Conservation (phyloP, 2,888 invertebrate genomes). For the Caradrina kadenii region DNA sequence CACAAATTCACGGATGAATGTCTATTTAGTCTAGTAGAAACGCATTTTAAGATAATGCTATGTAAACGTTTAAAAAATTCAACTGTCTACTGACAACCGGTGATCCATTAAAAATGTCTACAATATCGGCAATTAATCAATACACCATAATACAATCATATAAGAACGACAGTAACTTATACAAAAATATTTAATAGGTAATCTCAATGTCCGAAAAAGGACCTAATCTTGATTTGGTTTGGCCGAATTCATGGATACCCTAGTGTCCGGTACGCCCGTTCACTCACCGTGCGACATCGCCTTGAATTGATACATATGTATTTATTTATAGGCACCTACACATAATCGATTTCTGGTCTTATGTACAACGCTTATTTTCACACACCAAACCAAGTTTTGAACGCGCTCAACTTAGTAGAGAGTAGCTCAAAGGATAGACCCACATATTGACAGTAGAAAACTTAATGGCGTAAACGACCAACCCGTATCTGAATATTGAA, state of each 20-base stretch:
- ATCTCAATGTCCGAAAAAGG: not conserved
- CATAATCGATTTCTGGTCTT: slow-evolving; percentile 50
- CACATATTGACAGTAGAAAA: not conserved
- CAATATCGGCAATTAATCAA: not conserved
- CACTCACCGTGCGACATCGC: slow-evolving; percentile 83
- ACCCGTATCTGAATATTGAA: not conserved
- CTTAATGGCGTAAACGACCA: not conserved
- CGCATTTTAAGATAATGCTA: slow-evolving; percentile 21
- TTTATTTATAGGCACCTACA: slow-evolving; percentile 63
- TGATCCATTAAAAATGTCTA: not conserved
- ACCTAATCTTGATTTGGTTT: not conserved
- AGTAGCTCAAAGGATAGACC: not conserved
- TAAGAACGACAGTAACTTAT: not conserved
- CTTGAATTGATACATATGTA: slow-evolving; percentile 71
- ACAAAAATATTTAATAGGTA: not conserved
- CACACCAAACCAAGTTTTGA: slow-evolving; percentile 36
- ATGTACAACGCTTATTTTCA: slow-evolving; percentile 49
- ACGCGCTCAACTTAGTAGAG: slow-evolving; percentile 6
- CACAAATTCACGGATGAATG: slow-evolving; percentile 20
- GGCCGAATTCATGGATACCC: slow-evolving; percentile 58
- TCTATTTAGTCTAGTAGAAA: slow-evolving; percentile 13
- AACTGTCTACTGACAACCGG: not conserved
- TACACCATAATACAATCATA: not conserved
- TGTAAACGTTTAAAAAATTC: not conserved
- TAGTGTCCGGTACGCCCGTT: slow-evolving; percentile 72